phyloP scores from a whole-genome alignment of 2,888 invertebrate genomes.

The Ornithoptera alexandrae region DNA sequence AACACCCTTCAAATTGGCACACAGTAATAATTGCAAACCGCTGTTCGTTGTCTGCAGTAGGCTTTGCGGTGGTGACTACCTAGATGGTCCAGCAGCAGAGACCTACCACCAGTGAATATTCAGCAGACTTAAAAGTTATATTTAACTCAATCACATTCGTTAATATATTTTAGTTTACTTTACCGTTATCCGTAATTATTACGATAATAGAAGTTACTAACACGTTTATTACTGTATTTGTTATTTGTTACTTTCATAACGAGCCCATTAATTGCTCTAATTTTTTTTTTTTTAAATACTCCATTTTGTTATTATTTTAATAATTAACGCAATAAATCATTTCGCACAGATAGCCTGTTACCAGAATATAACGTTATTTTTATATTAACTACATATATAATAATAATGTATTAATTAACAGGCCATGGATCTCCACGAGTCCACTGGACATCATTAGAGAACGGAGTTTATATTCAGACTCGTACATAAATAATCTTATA shows the following conservation, averaged over 20 bases:
- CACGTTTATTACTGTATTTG: slow-evolving; percentile 19
- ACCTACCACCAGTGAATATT: too few relatives aligned
- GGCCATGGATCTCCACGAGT: too few relatives aligned
- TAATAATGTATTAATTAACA: too few relatives aligned
- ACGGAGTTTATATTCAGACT: too few relatives aligned
- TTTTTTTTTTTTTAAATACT: background rate
- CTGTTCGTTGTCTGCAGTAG: too few relatives aligned
- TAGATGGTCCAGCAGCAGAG: too few relatives aligned
- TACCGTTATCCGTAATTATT: background rate
- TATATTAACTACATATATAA: background rate
- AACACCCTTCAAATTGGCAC: too few relatives aligned
- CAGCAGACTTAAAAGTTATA: background rate
- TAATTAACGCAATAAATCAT: background rate
- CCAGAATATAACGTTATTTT: background rate
- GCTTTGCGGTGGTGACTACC: too few relatives aligned
- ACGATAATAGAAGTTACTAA: slow-evolving; percentile 15
- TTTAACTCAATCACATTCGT: background rate
- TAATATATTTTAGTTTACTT: background rate
- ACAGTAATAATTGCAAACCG: too few relatives aligned
- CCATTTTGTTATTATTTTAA: slow-evolving; percentile 9
- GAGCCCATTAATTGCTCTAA: background rate
- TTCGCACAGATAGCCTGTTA: background rate
- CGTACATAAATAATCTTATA: too few relatives aligned
- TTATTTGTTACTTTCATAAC: slow-evolving; percentile 5
- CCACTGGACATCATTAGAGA: too few relatives aligned